Evolutionary conservation across 2,888 invertebrate genomes (phyloP).

Genomic region (Cephus rjabovi): DNA sequence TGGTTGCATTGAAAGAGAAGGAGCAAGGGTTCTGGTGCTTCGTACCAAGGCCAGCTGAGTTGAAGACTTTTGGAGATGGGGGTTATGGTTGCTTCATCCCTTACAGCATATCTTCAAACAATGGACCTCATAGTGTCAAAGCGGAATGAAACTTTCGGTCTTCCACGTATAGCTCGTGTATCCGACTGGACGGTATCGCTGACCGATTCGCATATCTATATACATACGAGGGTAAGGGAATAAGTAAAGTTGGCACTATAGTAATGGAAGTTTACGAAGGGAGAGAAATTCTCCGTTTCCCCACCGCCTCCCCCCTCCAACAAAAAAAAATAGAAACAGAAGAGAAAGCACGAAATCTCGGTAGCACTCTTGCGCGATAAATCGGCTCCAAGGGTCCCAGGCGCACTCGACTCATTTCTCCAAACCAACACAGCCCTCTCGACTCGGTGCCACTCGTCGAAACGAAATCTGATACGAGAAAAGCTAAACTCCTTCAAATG

Average conservation of each 20-base stretch:
- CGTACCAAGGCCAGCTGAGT: neutral
- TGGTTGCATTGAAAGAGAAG: neutral
- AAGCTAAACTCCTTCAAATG: conserved; percentile 61
- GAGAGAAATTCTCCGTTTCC: neutral
- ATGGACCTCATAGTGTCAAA: neutral
- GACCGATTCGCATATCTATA: neutral
- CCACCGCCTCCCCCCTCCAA: neutral
- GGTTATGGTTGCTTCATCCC: neutral
- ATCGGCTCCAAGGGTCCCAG: conserved; percentile 27
- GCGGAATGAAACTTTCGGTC: neutral
- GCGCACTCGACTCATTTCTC: conserved; percentile 58
- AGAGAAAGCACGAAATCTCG: neutral
- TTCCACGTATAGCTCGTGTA: neutral
- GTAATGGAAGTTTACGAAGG: neutral
- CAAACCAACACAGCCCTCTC: conserved; percentile 53
- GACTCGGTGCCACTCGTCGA: conserved; percentile 56
- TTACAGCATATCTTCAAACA: neutral
- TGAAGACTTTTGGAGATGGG: neutral
- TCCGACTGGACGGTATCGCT: neutral
- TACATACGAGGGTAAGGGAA: neutral
- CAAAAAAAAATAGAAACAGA: neutral
- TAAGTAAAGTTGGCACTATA: neutral
- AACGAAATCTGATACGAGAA: conserved; percentile 62
- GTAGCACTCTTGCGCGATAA: conserved; percentile 27
- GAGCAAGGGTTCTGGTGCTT: neutral